Base-by-base conservation (phyloP, 2,888 invertebrate species). In the Dorcus parallelipipedus region DNA sequence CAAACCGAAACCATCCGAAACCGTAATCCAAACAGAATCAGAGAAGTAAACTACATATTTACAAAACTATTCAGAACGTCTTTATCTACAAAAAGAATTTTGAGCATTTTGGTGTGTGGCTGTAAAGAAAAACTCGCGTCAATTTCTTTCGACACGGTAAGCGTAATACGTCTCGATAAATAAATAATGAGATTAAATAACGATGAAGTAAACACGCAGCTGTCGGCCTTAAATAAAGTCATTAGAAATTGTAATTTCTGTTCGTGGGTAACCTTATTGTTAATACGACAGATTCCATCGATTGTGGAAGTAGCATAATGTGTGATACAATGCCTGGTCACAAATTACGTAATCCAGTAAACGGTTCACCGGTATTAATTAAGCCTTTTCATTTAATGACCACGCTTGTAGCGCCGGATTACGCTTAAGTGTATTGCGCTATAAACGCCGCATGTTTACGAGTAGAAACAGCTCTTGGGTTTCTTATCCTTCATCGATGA, bases 401-500 rank as follows among this genome's bases (percentile, higher is more conserved):
- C 56, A 56, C 14, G 51, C 52, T 39, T 52, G 56, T 56, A 56
- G 39, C 55, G 33, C 42, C 10, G 26, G 40, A 17, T 54, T 48
- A 9, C 20, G 23, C 17, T 10, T 54, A 54, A 54, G 38, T 38
- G 38, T 43, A 54, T 51, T 38, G 20, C 20, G 20, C 20, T 20
- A 20, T 20, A 38, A 51, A 38, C 20, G 17, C 9, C 8, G n/a
- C n/a, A 49, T 54, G 38, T 42, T 48, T 73, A 88, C 78, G 87
- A 87, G 74, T 86, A 88, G 76, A 87, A 87, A 72, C 86, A 86
- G 76, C 85, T 85, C 74, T 85, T 85, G 66, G 83, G 78, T 67
- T 75, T 74, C 76, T 10, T 77, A 67, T 54, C 57, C 40, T 53
- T 60, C 9, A 49, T 42, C 45, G 38, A 38, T 9, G 17, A 48